Evolutionary conservation across 1,140 invertebrate species (phyloP).

Genomic region (Eueides isabella): DNA sequence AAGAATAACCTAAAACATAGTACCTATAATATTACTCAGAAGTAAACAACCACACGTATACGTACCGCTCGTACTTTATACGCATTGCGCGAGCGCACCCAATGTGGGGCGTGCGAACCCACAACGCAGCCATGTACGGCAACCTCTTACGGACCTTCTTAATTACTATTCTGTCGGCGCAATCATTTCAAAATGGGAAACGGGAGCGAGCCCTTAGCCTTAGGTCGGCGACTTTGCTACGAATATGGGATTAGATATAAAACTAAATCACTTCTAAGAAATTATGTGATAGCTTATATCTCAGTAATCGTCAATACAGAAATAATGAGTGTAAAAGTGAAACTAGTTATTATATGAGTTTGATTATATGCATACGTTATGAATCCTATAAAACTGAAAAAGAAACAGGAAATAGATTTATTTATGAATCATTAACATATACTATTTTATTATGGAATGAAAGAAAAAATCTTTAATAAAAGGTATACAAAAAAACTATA

Average conservation of each 20-base stretch:
- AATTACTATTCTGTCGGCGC: conserved; percentile 42
- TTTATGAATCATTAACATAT: no score
- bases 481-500: no score
- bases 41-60: conserved; percentile 1
- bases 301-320: neutral
- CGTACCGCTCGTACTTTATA: conserved; percentile 31
- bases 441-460: no score
- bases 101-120: conserved; percentile 51
- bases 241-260: conserved; percentile 22
- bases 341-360: no score
- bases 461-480: no score
- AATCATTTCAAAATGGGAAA: conserved; percentile 36
- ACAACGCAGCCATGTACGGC: conserved; percentile 38
- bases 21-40: conserved; percentile 5
- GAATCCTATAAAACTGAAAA: no score
- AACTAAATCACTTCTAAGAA: neutral
- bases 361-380: no score
- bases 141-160: conserved; percentile 34
- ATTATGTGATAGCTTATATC: neutral
- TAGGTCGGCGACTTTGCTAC: conserved; percentile 21
- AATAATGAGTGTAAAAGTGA: neutral
- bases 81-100: conserved; percentile 42
- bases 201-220: conserved; percentile 41
- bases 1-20: neutral
- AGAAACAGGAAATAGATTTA: no score